Conservation (phyloP, 2,888 invertebrate species). For the Tribolium freemani region DNA sequence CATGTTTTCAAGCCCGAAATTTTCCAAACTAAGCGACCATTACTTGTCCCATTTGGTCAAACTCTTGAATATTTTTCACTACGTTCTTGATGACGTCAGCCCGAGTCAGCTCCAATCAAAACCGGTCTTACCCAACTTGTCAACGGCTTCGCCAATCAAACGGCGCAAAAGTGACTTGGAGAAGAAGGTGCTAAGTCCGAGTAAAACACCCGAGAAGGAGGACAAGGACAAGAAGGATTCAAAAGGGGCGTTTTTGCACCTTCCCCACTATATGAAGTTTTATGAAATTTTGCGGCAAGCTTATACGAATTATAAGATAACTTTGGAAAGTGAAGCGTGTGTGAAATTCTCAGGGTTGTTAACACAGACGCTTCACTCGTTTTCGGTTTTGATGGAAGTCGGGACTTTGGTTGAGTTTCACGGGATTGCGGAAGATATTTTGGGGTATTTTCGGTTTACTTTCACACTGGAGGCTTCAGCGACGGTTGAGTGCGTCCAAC, state of each 20-base stretch:
- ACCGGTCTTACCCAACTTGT: slow-evolving; percentile 72
- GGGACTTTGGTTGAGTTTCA: slow-evolving; percentile 80
- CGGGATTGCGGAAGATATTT: slow-evolving; percentile 83
- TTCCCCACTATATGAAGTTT: slow-evolving; percentile 88
- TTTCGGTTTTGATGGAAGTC: slow-evolving; percentile 80
- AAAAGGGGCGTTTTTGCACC: slow-evolving; percentile 76
- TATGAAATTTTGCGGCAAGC: slow-evolving; percentile 86
- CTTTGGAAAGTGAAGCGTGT: slow-evolving; percentile 82
- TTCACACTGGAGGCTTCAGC: slow-evolving; percentile 79
- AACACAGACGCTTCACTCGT: slow-evolving; percentile 74
- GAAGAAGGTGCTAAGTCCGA: slow-evolving; percentile 58
- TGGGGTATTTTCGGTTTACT: slow-evolving; percentile 80
- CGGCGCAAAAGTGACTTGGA: slow-evolving; percentile 65
- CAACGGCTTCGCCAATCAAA: slow-evolving; percentile 68
- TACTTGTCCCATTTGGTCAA: slow-evolving; percentile 78
- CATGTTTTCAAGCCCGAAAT: slow-evolving; percentile 66
- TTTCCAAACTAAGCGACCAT: slow-evolving; percentile 74
- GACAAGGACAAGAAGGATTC: slow-evolving; percentile 62
- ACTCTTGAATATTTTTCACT: slow-evolving; percentile 81
- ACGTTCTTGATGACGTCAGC: slow-evolving; percentile 80
- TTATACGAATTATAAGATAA: slow-evolving; percentile 89
- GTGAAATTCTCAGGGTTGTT: slow-evolving; percentile 81
- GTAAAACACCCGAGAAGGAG: slow-evolving; percentile 58
- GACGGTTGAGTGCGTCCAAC: slow-evolving; percentile 83
- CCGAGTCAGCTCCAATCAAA: slow-evolving; percentile 70